Evolutionary conservation across 2,797 vertebrate genomes (phyloP), one percentile per base, ranked within the genome.

Genomic region (Rhinogobio ventralis): DNA sequence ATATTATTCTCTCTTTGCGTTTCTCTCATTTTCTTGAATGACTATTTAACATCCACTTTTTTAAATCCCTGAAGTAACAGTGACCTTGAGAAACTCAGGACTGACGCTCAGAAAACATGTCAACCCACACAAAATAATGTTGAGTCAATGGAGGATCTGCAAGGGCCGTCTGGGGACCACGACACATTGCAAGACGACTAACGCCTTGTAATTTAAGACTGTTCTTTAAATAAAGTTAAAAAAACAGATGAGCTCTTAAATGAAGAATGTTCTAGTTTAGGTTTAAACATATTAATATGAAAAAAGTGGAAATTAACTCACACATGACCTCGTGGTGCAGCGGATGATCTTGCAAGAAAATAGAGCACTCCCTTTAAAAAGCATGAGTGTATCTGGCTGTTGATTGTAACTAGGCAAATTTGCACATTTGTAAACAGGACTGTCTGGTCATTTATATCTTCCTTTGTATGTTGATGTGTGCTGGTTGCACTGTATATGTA

Each of bases 21-120:
- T 30, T 28, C 15, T 49, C 25, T 30, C 2, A 62, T 28, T 7
- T 33, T 5, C 33, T 68, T 68, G 10, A 39, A 39, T 68, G 36
- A 68, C 19, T 53, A 23, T 55, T 7, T 55, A 68, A 39, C 51
- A n/a, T 14, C 49, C 10, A 36, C 51, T 81, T 28, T 62, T 77
- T n/a, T 93, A 60, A 81, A 55, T 87, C 66, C 55, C 64, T 62
- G 74, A 89, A 98, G 97, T 94, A 96, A 94, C 93, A 96, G 96
- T 90, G 96, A 97, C 90, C 88, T 97, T 89, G 94, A 95, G 89
- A 96, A 96, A 86, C 94, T 97, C 89, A 96, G 93, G 90, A 94
- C 93, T 0, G 95, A 96, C n/a, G 17, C 83, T 42, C 74, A 67
- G 71, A 78, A 87, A 88, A 83, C 74, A 55, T 62, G 64, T 86